Conservation (phyloP, 2,797 vertebrate species). For the Gymnoscopelus braueri region DNA sequence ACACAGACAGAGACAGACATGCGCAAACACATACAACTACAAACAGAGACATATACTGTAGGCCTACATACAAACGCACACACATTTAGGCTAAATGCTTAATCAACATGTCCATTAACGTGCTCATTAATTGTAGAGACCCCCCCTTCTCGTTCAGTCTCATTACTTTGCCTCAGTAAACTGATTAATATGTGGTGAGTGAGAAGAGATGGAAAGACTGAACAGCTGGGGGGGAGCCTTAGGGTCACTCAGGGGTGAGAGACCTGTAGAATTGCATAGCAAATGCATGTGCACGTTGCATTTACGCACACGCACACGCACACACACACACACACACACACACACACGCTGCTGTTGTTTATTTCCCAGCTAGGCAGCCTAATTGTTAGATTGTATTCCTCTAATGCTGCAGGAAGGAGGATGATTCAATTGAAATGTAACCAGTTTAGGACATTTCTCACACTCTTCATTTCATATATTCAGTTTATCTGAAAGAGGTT, state of each 20-base stretch:
- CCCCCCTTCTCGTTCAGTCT: not conserved
- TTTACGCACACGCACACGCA: not conserved
- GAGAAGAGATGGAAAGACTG: not conserved
- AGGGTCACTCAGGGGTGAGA: slow-evolving; percentile 1
- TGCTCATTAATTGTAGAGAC: not conserved
- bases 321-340: slow-evolving; percentile 4
- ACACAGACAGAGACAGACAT: slow-evolving; percentile 1
- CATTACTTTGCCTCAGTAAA: not conserved
- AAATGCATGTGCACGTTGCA: not conserved
- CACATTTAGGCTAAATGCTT: not conserved
- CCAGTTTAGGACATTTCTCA: no score
- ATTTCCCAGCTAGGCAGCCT: not conserved
- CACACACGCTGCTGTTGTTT: not conserved
- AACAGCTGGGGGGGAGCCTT: slow-evolving; percentile 2
- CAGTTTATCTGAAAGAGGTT: no score
- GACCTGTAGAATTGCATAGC: not conserved
- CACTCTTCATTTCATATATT: no score
- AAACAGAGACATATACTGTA: not conserved
- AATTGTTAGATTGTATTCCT: not conserved
- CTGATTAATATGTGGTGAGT: slow-evolving; percentile 11
- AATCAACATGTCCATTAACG: not conserved
- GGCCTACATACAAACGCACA: no score
- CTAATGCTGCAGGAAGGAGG: no score
- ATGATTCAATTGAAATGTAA: no score
- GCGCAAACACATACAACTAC: not conserved